Evolutionary conservation across 2,888 invertebrate species (phyloP).

Genomic region (Tipula helvola): DNA sequence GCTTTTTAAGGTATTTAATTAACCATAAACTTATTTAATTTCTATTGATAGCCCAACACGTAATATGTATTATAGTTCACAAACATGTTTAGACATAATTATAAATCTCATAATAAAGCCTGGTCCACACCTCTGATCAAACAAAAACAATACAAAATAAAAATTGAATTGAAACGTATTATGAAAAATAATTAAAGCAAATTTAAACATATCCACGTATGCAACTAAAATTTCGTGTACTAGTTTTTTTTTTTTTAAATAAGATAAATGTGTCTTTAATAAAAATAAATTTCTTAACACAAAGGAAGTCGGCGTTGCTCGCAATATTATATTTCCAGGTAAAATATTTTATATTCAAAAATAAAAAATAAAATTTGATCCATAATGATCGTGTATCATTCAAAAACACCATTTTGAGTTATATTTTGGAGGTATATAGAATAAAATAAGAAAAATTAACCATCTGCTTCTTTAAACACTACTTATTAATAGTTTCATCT

Average conservation of each 20-base stretch:
- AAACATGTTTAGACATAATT: too few species aligned
- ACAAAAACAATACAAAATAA: not conserved
- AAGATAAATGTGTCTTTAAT: not conserved
- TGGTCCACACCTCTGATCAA: not conserved
- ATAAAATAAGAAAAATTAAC: not conserved
- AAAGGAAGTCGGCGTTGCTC: not conserved
- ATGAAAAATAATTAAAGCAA: not conserved
- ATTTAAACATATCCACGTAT: not conserved
- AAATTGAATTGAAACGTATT: not conserved
- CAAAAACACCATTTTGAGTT: not conserved
- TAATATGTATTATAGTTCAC: too few species aligned
- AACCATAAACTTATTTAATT: too few species aligned
- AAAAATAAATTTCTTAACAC: not conserved
- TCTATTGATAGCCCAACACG: too few species aligned
- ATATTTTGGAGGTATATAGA: not conserved
- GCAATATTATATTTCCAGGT: not conserved
- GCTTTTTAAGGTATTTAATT: too few species aligned
- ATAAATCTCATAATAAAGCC: too few species aligned
- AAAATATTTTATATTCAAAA: not conserved
- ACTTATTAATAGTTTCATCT: not conserved
- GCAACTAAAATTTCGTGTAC: not conserved
- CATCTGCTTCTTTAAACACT: not conserved
- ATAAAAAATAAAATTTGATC: not conserved
- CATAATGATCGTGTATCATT: not conserved
- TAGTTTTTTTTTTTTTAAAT: not conserved